Base-by-base conservation (phyloP, 2,113 vertebrate genomes). In the Datnioides undecimradiatus region DNA sequence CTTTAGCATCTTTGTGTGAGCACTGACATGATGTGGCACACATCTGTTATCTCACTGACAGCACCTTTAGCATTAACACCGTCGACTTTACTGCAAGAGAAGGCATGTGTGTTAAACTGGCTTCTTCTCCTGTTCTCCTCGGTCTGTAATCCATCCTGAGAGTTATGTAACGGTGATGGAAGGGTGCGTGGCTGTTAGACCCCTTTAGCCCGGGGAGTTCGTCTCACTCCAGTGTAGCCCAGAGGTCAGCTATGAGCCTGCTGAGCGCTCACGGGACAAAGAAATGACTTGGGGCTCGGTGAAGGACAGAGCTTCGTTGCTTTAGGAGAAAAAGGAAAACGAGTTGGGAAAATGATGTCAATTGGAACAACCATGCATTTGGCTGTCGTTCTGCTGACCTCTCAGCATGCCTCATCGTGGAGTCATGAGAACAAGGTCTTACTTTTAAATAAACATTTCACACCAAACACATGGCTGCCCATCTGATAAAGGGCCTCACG, bases 61-160 rank as follows among this genome's bases (percentile, higher is more conserved):
- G 74, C 64, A 80, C 34, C 65, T 83, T 80, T 33, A 76, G 87
- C 77, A 63, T 64, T 38, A 86, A 33, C 67, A 41, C 41, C 31
- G 21, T 17, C 11, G n/a, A 64, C 65, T 83, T 79, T 67, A 82
- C 23, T 71, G 74, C 62, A 63, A 43, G 49, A 48, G 36, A 51
- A 79, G 60, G 76, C 68, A 83, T 64, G 76, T 76, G 80, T 86
- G 84, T 85, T 84, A 83, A 83, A 80, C 67, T 78, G 76, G 51
- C 72, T 43, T 71, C 77, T 29, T 48, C 77, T 80, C n/a, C 49
- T 76, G 68, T 64, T 76, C 63, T 45, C 29, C 36, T 19, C 3
- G 1, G 55, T 71, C 86, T 88, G 87, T 60, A 52, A 83, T 80
- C 72, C 79, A 88, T 90, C 87, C 82, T 9, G 49, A 34, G 5